phyloP scores from a whole-genome alignment of 2,797 vertebrate genomes.

The Lycodopsis pacificus region DNA sequence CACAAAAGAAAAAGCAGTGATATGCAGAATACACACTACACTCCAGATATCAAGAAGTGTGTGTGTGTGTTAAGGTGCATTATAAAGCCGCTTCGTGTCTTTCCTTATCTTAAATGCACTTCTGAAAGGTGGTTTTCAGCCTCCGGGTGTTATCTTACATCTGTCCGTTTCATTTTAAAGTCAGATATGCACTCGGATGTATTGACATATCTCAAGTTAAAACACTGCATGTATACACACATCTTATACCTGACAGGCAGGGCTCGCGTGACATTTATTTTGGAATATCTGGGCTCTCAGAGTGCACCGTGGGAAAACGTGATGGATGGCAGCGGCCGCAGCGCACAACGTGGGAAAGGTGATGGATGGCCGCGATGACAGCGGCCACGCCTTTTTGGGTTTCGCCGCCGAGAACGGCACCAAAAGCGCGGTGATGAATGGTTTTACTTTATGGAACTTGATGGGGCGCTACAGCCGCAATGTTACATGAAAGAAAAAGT shows the following conservation, averaged over 20 bases:
- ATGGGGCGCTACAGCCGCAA: slow-evolving; percentile 49
- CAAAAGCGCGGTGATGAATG: slow-evolving; percentile 56
- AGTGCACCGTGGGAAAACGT: slow-evolving; percentile 44
- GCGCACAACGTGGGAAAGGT: slow-evolving; percentile 57
- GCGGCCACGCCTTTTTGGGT: slow-evolving; percentile 58
- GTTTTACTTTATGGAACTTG: slow-evolving; percentile 53
- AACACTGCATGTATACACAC: slow-evolving; percentile 15
- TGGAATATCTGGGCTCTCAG: slow-evolving; percentile 42
- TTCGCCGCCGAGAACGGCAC: slow-evolving; percentile 41
- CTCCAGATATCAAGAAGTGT: slow-evolving; percentile 26
- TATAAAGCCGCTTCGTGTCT: slow-evolving; percentile 58
- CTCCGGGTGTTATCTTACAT: slow-evolving; percentile 51
- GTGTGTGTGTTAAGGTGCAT: slow-evolving; percentile 22
- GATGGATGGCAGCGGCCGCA: slow-evolving; percentile 58
- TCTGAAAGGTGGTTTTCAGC: slow-evolving; percentile 58
- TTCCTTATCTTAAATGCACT: slow-evolving; percentile 58
- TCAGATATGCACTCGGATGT: slow-evolving; percentile 32
- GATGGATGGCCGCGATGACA: slow-evolving; percentile 68
- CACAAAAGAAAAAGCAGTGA: slow-evolving; percentile 21
- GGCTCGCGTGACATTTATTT: slow-evolving; percentile 25
- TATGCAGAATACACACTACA: slow-evolving; percentile 43
- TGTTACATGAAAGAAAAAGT: slow-evolving; percentile 5
- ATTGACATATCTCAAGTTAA: slow-evolving; percentile 3
- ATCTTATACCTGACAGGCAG: slow-evolving; percentile 44
- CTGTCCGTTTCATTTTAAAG: slow-evolving; percentile 50